Evolutionary conservation across 2,113 vertebrate species (phyloP).

Genomic region (Penelope pileata): DNA sequence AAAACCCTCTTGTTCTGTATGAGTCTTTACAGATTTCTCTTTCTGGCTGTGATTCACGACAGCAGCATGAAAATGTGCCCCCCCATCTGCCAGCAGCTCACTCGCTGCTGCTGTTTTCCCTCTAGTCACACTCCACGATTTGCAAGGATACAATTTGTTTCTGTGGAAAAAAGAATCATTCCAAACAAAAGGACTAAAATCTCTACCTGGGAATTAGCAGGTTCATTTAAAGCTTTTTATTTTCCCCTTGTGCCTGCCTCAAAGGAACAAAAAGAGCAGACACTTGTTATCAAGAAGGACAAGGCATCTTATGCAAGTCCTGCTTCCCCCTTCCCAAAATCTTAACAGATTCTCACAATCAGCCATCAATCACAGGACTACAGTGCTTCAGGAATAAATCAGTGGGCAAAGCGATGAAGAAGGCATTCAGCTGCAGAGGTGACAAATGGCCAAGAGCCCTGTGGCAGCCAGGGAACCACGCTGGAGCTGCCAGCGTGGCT

Average conservation of each 20-base stretch:
- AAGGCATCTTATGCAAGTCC: neutral
- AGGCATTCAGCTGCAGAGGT: neutral
- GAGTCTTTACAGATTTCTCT: neutral
- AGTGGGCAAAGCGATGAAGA: neutral
- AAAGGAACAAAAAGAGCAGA: neutral
- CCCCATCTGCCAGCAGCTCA: neutral
- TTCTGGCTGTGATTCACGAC: neutral
- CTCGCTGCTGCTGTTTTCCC: neutral
- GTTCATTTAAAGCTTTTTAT: neutral
- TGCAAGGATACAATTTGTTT: neutral
- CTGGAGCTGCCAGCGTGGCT: neutral
- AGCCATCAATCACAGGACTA: neutral
- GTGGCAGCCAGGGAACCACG: neutral
- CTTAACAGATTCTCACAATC: neutral
- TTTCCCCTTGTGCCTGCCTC: neutral
- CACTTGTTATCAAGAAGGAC: neutral
- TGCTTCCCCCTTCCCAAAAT: neutral
- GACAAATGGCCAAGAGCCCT: neutral
- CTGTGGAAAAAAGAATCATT: neutral
- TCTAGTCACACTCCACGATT: neutral
- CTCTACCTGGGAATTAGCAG: neutral
- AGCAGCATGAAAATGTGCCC: neutral
- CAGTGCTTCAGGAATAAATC: neutral
- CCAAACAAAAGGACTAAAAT: neutral
- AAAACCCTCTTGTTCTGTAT: constrained; percentile 19